Evolutionary conservation across 2,797 vertebrate species (phyloP), one percentile per base, ranked within the genome.

Genomic region (Sebastes iracundus): DNA sequence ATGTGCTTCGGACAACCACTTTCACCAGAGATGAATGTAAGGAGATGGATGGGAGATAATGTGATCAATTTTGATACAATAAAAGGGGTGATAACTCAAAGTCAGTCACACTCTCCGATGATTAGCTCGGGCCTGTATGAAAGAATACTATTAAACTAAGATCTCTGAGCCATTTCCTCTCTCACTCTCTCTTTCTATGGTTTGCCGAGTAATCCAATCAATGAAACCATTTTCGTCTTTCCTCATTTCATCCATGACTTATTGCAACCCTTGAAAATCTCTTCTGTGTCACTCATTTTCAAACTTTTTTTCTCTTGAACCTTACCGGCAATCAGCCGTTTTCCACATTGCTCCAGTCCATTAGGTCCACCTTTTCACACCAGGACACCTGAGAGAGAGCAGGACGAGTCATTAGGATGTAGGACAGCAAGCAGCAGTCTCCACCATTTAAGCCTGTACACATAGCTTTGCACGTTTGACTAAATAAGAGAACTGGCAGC

Each of bases 11-110:
- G 85, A 93, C 89, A 88, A 90, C 88, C 89, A 90, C 90, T 90
- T 88, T 92, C 88, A 90, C 77, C 78, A 69, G 84, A 90, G 86
- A 89, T 87, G 84, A 91, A 91, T 89, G 91, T 62, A 85, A 77
- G 2, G 80, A 87, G 90, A 92, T 79, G 71, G 87, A 92, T 84
- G 56, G 77, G 60, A 90, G 92, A 92, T 88, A 88, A 92, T 86
- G 88, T 78, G 84, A 92, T 94, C 92, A 93, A 90, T 91, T 90
- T 84, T 91, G 87, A 90, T 93, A 87, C 80, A 93, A 94, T 94
- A 91, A 93, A 90, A 92, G 91, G 87, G 89, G 87, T 72, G 88
- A 94, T 93, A 94, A 94, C 85, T 93, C 91, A 91, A 90, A 94
- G 91, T 90, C 88, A 88, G 90, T 94, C 89, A 92, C 88, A 90